A percentile compares a stretch with the other conserved stretches of the same genome.
Evolutionary conservation across 2,113 vertebrate species (phyloP).

Genomic region (Oryzias celebensis): DNA sequence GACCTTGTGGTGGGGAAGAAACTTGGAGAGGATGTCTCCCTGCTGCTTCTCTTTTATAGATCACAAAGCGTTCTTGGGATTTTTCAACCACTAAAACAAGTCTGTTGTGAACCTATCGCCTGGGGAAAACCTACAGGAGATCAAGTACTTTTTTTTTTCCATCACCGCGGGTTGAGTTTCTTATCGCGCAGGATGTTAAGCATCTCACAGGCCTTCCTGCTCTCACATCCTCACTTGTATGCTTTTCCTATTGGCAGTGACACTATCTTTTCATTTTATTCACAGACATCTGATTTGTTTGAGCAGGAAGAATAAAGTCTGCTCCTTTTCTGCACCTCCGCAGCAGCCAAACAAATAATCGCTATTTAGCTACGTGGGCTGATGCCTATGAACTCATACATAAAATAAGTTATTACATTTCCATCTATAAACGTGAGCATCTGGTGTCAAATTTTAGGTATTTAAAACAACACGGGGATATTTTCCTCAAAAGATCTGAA

Average conservation of each 20-base stretch:
- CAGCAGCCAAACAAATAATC: not conserved
- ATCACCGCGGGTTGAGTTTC: too few relatives aligned
- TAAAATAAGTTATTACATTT: constrained; percentile 9
- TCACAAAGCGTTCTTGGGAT: constrained; percentile 2
- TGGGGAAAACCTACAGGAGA: too few relatives aligned
- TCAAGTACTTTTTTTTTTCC: too few relatives aligned
- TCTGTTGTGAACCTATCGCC: too few relatives aligned
- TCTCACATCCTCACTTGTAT: not conserved
- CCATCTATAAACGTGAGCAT: constrained; percentile 20
- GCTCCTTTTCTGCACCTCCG: not conserved
- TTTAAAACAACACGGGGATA: too few relatives aligned
- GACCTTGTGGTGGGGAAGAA: constrained; percentile 6
- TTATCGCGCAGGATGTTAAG: too few relatives aligned
- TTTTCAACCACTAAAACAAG: constrained; percentile 1
- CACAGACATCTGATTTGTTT: not conserved
- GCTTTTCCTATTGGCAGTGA: not conserved
- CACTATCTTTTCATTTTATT: not conserved
- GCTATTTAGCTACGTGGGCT: too few relatives aligned
- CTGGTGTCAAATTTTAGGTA: too few relatives aligned
- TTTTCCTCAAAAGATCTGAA: too few relatives aligned
- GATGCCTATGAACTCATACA: too few relatives aligned
- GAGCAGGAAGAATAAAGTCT: not conserved
- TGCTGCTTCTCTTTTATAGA: constrained; percentile 15
- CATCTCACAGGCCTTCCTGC: too few relatives aligned
- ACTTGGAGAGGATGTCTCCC: not conserved